Percentiles rank a stretch among this genome's conserved stretches.
phyloP scores from a whole-genome alignment of 1,140 invertebrate species.

The Drosophila littoralis region DNA sequence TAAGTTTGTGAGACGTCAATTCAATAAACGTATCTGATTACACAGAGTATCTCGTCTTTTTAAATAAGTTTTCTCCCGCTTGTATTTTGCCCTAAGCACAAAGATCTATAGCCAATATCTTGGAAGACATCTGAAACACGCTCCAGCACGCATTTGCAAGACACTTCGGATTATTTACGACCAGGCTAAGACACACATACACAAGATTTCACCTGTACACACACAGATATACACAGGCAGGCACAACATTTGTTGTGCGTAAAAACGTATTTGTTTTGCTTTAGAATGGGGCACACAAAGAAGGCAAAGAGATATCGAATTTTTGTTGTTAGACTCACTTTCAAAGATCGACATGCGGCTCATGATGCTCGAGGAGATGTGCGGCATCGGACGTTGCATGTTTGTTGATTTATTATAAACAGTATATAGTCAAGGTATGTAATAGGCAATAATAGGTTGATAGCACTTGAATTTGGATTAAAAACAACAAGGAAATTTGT shows the following conservation, averaged over 20 bases:
- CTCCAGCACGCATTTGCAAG: slow-evolving; percentile 6
- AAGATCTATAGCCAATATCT: slow-evolving; percentile 8
- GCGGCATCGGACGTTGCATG: slow-evolving; percentile 72
- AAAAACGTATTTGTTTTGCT: neutral
- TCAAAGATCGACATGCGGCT: slow-evolving; percentile 79
- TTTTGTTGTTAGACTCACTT: slow-evolving; percentile 61
- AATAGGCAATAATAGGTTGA: neutral
- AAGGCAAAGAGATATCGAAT: neutral
- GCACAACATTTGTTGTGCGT: neutral
- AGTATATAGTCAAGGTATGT: neutral
- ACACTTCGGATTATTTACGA: slow-evolving; percentile 2
- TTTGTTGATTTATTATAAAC: slow-evolving; percentile 13
- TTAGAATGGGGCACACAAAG: neutral
- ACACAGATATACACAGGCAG: slow-evolving; percentile 1
- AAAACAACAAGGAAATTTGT: neutral
- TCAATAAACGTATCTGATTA: too few species aligned
- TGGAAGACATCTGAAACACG: slow-evolving; percentile 18
- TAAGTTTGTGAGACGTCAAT: too few species aligned
- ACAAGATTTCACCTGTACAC: slow-evolving; percentile 4
- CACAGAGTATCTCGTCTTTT: too few species aligned
- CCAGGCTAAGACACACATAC: neutral
- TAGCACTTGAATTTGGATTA: neutral
- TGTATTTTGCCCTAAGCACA: neutral
- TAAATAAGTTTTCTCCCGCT: too few species aligned
- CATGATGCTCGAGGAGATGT: slow-evolving; percentile 75